Evolutionary conservation across 2,113 vertebrate genomes (phyloP), one percentile per base, ranked within the genome.

Genomic region (Eulacestoma nigropectus): DNA sequence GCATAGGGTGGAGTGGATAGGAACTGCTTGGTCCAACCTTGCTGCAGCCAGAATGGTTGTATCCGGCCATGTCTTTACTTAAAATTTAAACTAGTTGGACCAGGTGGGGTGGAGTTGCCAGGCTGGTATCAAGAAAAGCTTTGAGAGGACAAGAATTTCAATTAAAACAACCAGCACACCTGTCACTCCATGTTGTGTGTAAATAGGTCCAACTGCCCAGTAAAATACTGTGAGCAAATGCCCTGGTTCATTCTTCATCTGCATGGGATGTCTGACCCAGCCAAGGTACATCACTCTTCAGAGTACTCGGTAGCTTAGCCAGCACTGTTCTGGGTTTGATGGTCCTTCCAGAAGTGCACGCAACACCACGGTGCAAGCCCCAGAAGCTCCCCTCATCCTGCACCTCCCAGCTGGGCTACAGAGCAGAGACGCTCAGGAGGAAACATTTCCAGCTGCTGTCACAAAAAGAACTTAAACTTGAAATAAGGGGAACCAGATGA

Each of bases 361-460:
- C 33, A 57, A 8, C 1, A 8, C 16, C 29, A 19, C 0, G 0
- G 32, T 7, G 29, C 55, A 56, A 9, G 12, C 27, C 26, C 19
- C 23, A 29, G 65, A 3, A 55, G 12, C 8, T 37, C 4, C 32
- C 22, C 50, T 78, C n/a, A 32, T 56, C 50, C 53, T 13, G 33
- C 39, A n/a, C 4, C 53, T 80, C 73, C 55, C 39, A 44, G 41
- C 23, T 50, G 39, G 32, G 26, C 37, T 64, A 29, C 3, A 6
- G 35, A 49, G 60, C 44, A 79, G 60, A 68, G 59, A 35, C 0
- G 3, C 4, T 27, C 35, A 30, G 29, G 9, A 78, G 46, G 33
- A 65, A 81, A 50, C 8, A 6, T 29, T 63, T 42, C 53, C 25
- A 55, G 33, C 39, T 56, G 62, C 10, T 30, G 6, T 32, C 73